Evolutionary conservation across 2,888 invertebrate species (phyloP).

Genomic region (Apoda limacodes): DNA sequence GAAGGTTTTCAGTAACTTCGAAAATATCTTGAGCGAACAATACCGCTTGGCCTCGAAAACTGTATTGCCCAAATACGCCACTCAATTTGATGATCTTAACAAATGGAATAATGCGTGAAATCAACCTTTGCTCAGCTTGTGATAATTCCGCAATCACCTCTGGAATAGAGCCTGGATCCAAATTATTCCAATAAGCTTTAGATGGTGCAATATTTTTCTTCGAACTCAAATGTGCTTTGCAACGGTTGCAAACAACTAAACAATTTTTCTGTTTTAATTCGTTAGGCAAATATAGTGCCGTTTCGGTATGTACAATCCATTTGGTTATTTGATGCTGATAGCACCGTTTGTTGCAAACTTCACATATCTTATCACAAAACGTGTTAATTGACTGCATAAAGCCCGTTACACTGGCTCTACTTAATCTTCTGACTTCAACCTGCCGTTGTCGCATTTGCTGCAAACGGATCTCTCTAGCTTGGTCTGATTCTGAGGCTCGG

Average conservation of each 20-base stretch:
- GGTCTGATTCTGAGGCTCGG: too few relatives aligned
- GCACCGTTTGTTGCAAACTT: constrained; percentile 16
- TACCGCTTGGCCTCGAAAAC: constrained; percentile 20
- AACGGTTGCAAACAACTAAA: constrained; percentile 15
- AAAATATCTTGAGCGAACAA: constrained; percentile 18
- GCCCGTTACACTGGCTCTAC: constrained; percentile 11
- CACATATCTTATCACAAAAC: constrained; percentile 15
- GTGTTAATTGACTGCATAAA: constrained; percentile 12
- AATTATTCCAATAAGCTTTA: constrained; percentile 9
- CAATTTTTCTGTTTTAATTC: constrained; percentile 14
- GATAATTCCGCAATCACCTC: constrained; percentile 5
- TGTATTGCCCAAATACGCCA: constrained; percentile 18
- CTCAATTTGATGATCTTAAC: constrained; percentile 20
- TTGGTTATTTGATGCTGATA: constrained; percentile 15
- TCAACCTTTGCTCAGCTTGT: constrained; percentile 9
- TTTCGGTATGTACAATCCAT: constrained; percentile 10
- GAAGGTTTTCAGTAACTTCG: constrained; percentile 14
- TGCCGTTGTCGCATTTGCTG: constrained; percentile 10
- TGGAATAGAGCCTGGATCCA: constrained; percentile 8
- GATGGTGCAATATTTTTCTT: constrained; percentile 10
- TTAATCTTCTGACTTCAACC: constrained; percentile 8
- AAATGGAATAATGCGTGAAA: constrained; percentile 20
- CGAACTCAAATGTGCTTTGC: constrained; percentile 11
- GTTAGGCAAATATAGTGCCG: constrained; percentile 14
- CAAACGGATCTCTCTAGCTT: too few relatives aligned